Percentiles rank a stretch among this genome's conserved stretches.
Conservation (phyloP, 1,140 invertebrate genomes). For the Leptinotarsa defecta region DNA sequence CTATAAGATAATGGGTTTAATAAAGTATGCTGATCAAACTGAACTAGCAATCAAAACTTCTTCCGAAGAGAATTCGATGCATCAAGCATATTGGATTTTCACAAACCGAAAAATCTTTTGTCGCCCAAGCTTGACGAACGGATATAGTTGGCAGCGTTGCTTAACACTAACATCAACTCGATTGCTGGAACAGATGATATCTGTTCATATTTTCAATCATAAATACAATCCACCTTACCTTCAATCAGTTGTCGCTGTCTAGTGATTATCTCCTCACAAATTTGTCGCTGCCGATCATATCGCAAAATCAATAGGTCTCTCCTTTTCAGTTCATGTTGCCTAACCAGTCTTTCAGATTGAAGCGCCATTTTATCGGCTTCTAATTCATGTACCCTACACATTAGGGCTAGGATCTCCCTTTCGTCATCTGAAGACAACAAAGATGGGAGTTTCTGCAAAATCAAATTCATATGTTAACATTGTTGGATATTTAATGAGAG, state of each 20-base stretch:
- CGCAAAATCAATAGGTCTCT: slow-evolving; percentile 81
- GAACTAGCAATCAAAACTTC: too few relatives aligned
- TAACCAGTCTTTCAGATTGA: slow-evolving; percentile 81
- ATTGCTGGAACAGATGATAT: too few relatives aligned
- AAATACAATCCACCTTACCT: slow-evolving; percentile 60
- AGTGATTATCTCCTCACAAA: slow-evolving; percentile 91
- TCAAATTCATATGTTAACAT: slow-evolving; percentile 1
- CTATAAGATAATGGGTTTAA: too few relatives aligned
- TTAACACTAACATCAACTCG: too few relatives aligned
- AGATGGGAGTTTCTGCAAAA: slow-evolving; percentile 75
- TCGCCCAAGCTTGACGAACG: too few relatives aligned
- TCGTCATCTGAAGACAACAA: slow-evolving; percentile 85
- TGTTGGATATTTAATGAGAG: too few relatives aligned
- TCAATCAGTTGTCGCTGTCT: slow-evolving; percentile 85
- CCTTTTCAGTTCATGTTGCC: slow-evolving; percentile 82
- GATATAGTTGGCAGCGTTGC: too few relatives aligned
- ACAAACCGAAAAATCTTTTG: too few relatives aligned
- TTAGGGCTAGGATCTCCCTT: slow-evolving; percentile 79
- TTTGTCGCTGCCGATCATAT: slow-evolving; percentile 80
- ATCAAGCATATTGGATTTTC: too few relatives aligned
- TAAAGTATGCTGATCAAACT: too few relatives aligned
- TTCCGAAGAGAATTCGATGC: too few relatives aligned
- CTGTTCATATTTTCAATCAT: too few relatives aligned
- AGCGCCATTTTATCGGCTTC: slow-evolving; percentile 91
- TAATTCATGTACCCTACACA: slow-evolving; percentile 87